A percentile compares a stretch with the other conserved stretches of the same genome.
These are phyloP conservation scores for Eupithecia inturbata DNA, from an alignment of 2,888 invertebrate genomes.

Conservation along the genomic window DNA sequence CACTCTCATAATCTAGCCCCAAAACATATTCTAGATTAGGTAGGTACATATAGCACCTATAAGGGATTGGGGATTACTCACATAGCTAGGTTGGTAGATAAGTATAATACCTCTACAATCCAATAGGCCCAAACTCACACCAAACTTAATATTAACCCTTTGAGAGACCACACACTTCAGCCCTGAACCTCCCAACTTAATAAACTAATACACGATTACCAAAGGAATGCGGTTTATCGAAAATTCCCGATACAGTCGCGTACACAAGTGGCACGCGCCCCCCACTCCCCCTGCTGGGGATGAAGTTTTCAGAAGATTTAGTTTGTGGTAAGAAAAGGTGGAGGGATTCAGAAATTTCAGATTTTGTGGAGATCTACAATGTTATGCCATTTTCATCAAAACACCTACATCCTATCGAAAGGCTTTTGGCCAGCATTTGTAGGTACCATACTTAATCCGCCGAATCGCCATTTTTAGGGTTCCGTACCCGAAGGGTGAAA, in stretches of 20 bases:
- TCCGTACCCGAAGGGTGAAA: no score
- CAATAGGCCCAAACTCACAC: slow-evolving; percentile 5
- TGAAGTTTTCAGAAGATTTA: slow-evolving; percentile 8
- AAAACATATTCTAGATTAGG: no score
- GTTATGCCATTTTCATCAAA: neutral
- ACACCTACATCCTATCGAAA: neutral
- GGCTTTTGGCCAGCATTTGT: neutral
- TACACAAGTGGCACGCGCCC: slow-evolving; percentile 53
- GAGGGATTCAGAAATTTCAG: neutral
- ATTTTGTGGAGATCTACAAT: neutral
- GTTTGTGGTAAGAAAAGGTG: neutral
- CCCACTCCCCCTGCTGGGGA: slow-evolving; percentile 23
- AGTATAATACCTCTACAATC: neutral
- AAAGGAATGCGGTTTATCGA: slow-evolving; percentile 61
- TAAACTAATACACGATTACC: slow-evolving; percentile 38
- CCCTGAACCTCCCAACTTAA: slow-evolving; percentile 29
- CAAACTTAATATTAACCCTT: slow-evolving; percentile 26
- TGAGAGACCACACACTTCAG: slow-evolving; percentile 22
- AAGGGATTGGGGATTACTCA: no score
- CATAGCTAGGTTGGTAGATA: no score
- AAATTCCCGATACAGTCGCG: slow-evolving; percentile 61
- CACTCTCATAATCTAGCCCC: no score
- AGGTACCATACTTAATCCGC: no score
- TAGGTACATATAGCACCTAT: no score
- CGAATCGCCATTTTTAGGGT: no score